Conservation (phyloP, 2,113 vertebrate genomes). For the Muscicapa adusta region DNA sequence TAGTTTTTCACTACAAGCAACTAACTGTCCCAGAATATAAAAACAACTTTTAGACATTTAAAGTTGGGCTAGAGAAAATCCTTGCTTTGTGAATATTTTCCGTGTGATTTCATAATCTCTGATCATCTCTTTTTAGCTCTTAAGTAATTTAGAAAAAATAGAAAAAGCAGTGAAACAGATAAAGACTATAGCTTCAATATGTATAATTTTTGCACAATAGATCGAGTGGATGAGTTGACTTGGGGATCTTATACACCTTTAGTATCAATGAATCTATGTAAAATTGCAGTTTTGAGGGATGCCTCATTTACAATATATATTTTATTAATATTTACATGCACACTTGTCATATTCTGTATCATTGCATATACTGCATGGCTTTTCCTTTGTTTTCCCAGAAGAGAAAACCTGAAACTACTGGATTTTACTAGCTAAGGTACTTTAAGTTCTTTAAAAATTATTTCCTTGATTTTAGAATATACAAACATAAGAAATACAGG, state of each 20-base stretch:
- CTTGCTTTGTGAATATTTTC: neutral
- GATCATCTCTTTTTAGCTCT: neutral
- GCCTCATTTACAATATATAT: neutral
- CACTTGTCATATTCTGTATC: neutral
- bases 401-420: neutral
- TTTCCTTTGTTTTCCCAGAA: neutral
- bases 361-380: neutral
- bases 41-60: neutral
- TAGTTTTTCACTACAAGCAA: neutral
- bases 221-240: neutral
- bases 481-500: neutral
- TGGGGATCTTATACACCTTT: neutral
- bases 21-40: neutral
- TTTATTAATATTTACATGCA: slow-evolving; percentile 11
- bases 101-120: neutral
- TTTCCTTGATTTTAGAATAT: neutral
- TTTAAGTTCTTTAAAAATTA: neutral
- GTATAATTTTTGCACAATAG: neutral
- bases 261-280: neutral
- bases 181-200: neutral
- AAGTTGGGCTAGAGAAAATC: neutral
- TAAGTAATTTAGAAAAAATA: neutral
- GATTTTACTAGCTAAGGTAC: neutral
- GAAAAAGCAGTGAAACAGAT: neutral
- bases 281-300: neutral